Conservation (phyloP, 1,140 invertebrate genomes). For the Lepidotrigona ventralis region DNA sequence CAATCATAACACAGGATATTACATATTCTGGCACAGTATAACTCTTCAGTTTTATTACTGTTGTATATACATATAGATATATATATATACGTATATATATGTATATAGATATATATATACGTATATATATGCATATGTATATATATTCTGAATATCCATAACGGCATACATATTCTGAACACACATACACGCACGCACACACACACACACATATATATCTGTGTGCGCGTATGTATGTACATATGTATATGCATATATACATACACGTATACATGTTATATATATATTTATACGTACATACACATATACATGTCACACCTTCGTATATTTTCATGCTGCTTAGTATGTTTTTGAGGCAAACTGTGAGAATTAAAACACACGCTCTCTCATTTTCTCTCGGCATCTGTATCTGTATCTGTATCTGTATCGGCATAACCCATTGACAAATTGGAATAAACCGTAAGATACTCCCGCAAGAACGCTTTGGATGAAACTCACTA, state of each 20-base stretch:
- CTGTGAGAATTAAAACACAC: constrained; percentile 36
- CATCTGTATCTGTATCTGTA: background rate
- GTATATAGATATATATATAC: constrained; percentile 16
- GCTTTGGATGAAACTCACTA: constrained; percentile 36
- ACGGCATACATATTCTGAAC: background rate
- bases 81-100: background rate
- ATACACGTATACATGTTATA: background rate
- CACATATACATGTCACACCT: background rate
- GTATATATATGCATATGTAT: background rate
- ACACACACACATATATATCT: background rate
- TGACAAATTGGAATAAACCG: constrained; percentile 28
- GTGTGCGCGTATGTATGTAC: too few species aligned
- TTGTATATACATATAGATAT: constrained; percentile 11
- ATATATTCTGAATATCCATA: constrained; percentile 26
- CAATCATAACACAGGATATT: constrained; percentile 50
- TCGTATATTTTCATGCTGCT: background rate
- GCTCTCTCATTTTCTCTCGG: constrained; percentile 30
- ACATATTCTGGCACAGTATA: constrained; percentile 32
- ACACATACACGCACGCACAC: background rate
- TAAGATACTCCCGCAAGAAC: constrained; percentile 20
- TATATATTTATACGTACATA: background rate
- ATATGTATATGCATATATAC: too few species aligned
- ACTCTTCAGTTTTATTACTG: constrained; percentile 31
- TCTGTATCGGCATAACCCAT: constrained; percentile 25
- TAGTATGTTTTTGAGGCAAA: constrained; percentile 28